Evolutionary conservation across 2,113 vertebrate species (phyloP), one percentile per base, ranked within the genome.

Genomic region (Myotis yumanensis): DNA sequence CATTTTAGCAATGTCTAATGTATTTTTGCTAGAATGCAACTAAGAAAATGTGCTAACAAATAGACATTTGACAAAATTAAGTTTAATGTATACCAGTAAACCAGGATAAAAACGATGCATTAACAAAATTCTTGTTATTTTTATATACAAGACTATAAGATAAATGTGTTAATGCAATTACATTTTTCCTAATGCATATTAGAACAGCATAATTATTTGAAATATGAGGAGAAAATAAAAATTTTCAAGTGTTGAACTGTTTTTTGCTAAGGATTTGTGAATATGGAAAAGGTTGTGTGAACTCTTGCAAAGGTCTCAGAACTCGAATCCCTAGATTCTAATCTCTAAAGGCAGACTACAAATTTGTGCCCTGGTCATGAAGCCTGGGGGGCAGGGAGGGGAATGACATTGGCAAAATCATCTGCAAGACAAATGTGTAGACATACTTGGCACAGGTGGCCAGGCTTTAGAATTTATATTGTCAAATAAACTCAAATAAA

Each of bases 331-430:
- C 30, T 79, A 91, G n/a, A 83, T 51, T 7, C 69, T 64, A 48
- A 48, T 85, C 62, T 68, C 30, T 20, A 73, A 95, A 85, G 43
- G 43, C 43, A 91, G n/a, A 37, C 18, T 86, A 89, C 46, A 96
- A 80, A 94, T 87, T 46, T 94, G 28, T 89, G 25, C 64, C 5
- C 43, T 85, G 37, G 32, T 73, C 64, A 71, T 9, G 75, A 80
- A 86, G 43, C 17, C 17, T 73, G 79, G 64, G 84, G 37, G 43
- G 3, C 2, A 30, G 73, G n/a, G 28, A 2, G 4, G 43, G 73
- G 89, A 95, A 96, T 83, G 4, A 82, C 10, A 72, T 57, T 77
- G 32, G 51, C 15, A 82, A 73, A 93, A 68, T 82, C 46, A 89
- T 2, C 20, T 86, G 11, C 12, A 14, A 91, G 37, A 89, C 6